Percentiles rank a stretch among this genome's conserved stretches.
These are phyloP conservation scores for Buteo buteo DNA, from an alignment of 2,113 vertebrate species.

Conservation along the genomic window DNA sequence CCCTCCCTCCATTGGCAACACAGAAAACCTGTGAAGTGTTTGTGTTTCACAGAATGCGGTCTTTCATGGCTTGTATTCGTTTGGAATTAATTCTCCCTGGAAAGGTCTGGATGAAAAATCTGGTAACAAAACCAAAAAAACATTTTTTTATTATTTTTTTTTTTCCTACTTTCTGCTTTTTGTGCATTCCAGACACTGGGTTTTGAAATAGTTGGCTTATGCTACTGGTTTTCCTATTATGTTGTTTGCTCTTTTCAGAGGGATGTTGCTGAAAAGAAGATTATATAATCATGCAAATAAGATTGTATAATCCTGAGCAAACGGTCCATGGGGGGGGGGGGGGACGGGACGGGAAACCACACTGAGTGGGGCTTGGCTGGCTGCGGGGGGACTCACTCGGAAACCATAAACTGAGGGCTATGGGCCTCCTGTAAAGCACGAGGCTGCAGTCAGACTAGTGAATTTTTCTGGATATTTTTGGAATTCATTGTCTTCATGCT, in stretches of 20 bases:
- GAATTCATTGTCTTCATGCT: neutral
- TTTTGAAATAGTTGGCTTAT: conserved; percentile 65
- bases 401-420: neutral
- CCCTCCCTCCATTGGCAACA: neutral
- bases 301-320: conserved; percentile 61
- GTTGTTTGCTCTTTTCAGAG: conserved; percentile 69
- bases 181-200: conserved; percentile 51
- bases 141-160: no score
- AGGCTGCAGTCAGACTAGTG: neutral
- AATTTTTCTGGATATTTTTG: neutral
- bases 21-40: conserved; percentile 28
- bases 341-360: neutral
- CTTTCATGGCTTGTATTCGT: neutral
- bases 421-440: neutral
- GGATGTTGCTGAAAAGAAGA: conserved; percentile 68
- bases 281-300: conserved; percentile 74
- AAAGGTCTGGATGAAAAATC: conserved; percentile 52
- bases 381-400: neutral
- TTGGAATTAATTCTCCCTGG: conserved; percentile 53
- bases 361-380: neutral
- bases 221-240: conserved; percentile 51
- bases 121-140: conserved; percentile 24
- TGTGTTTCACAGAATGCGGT: conserved; percentile 5
- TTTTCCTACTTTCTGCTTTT: neutral
- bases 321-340: neutral